These are phyloP conservation scores for Takifugu ocellatus DNA, from an alignment of 2,797 vertebrate species.

Conservation along the genomic window DNA sequence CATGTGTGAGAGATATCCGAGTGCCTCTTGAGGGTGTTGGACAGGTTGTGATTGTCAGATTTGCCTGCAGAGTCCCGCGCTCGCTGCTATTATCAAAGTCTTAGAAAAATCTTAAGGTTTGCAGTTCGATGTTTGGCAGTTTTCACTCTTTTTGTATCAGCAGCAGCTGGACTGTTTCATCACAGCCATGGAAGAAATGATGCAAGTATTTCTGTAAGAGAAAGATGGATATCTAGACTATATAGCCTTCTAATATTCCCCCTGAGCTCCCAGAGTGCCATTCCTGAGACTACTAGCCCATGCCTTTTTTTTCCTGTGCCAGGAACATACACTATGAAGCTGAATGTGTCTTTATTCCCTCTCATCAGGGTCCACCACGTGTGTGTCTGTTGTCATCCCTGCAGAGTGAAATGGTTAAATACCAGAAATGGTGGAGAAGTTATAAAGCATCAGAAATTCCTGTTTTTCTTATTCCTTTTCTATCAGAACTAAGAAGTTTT, in stretches of 20 bases:
- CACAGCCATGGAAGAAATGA: conserved; percentile 33
- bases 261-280: conserved; percentile 55
- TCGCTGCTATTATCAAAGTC: conserved; percentile 5
- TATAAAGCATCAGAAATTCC: conserved; percentile 2
- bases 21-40: conserved; percentile 61
- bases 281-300: conserved; percentile 68
- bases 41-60: conserved; percentile 13
- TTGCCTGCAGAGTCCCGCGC: conserved; percentile 17
- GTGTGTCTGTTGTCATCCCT: conserved; percentile 38
- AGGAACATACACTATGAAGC: conserved; percentile 50
- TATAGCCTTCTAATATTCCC: conserved; percentile 47
- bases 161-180: conserved; percentile 18
- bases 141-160: conserved; percentile 21
- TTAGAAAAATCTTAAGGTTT: background rate
- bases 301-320: conserved; percentile 63
- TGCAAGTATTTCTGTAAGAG: conserved; percentile 44
- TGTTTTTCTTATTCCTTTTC: conserved; percentile 18
- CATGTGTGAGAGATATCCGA: conserved; percentile 51
- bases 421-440: conserved; percentile 29
- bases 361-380: conserved; percentile 38
- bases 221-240: conserved; percentile 61
- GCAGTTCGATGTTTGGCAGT: conserved; percentile 18
- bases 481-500: conserved; percentile 6
- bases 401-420: conserved; percentile 9
- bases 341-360: conserved; percentile 47